phyloP scores from a whole-genome alignment of 1,140 invertebrate genomes.

The Heliothis virescens region DNA sequence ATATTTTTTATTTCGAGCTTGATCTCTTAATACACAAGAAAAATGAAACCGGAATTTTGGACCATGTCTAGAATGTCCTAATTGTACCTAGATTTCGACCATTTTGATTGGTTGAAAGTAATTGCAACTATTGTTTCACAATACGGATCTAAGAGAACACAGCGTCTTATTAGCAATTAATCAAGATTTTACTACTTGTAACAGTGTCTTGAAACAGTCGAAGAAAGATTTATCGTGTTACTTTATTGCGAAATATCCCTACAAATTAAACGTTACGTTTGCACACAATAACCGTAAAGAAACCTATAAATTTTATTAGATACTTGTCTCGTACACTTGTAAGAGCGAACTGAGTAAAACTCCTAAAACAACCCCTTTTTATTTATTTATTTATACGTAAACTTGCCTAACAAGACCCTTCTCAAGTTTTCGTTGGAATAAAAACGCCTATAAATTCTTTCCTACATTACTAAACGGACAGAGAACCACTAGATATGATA shows the following conservation, averaged over 20 bases:
- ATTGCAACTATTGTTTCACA: too few species aligned
- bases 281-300: neutral
- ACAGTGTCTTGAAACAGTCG: constrained; percentile 91
- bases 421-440: too few species aligned
- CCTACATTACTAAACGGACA: too few species aligned
- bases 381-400: neutral
- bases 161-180: too few species aligned
- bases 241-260: neutral
- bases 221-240: neutral
- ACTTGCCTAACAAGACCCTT: neutral
- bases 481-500: too few species aligned
- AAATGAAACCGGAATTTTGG: neutral
- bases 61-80: too few species aligned
- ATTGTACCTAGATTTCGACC: too few species aligned
- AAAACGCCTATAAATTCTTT: neutral
- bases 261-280: neutral
- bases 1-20: neutral
- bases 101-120: too few species aligned
- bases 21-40: neutral
- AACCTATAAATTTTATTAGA: constrained; percentile 7
- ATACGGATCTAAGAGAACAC: too few species aligned
- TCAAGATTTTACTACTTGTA: constrained; percentile 87
- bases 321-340: neutral
- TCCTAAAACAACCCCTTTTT: neutral
- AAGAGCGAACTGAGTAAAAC: neutral